Percentiles rank a stretch among this genome's conserved stretches.
phyloP scores from a whole-genome alignment of 2,888 invertebrate species.

The Silvanus unidentatus region DNA sequence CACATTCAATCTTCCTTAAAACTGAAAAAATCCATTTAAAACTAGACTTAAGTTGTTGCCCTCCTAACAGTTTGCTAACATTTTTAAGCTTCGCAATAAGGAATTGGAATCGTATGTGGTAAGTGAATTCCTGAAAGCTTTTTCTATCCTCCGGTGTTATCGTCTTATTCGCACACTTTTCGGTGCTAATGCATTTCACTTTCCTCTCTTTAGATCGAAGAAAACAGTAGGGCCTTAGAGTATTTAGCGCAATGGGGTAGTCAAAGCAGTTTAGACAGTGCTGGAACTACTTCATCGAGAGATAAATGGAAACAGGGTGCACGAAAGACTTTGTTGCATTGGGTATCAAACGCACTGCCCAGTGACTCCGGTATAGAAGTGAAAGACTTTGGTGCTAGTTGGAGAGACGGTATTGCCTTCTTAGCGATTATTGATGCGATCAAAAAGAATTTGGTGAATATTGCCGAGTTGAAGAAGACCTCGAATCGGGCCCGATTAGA shows the following conservation, averaged over 20 bases:
- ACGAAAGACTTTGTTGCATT: constrained; percentile 82
- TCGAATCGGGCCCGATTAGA: constrained; percentile 80
- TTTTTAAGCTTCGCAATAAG: constrained; percentile 44
- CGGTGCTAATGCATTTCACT: too few species aligned
- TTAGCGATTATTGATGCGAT: constrained; percentile 92
- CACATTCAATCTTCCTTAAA: background rate
- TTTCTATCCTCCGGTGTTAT: too few species aligned
- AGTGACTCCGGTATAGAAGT: constrained; percentile 85
- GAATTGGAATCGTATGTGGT: constrained; percentile 40
- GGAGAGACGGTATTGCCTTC: constrained; percentile 95
- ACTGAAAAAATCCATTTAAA: background rate
- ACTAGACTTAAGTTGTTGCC: background rate
- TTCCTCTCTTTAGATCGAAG: constrained; percentile 74
- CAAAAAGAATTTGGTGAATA: constrained; percentile 84
- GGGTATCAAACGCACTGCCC: constrained; percentile 90
- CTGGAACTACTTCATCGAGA: constrained; percentile 64
- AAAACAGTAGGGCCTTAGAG: constrained; percentile 84
- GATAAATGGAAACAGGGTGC: constrained; percentile 84
- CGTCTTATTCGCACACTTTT: too few species aligned
- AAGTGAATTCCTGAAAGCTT: too few species aligned
- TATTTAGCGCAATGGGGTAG: constrained; percentile 78
- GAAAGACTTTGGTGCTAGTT: constrained; percentile 89
- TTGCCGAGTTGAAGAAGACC: constrained; percentile 71
- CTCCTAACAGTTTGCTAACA: constrained; percentile 25
- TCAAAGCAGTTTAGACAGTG: constrained; percentile 78